Evolutionary conservation across 2,113 vertebrate genomes (phyloP).

Genomic region (Mastomys coucha): DNA sequence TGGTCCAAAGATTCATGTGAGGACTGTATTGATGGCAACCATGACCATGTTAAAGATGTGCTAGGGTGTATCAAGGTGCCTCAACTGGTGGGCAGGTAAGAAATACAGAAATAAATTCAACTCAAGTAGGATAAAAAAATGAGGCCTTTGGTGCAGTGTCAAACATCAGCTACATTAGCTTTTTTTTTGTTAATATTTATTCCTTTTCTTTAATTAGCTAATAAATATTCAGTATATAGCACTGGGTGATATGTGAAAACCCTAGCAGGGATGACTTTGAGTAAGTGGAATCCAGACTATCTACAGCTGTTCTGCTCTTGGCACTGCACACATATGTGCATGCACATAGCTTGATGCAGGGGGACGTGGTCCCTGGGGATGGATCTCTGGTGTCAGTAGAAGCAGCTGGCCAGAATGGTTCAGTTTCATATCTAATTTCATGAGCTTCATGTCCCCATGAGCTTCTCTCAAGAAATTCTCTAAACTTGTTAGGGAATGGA

Average conservation of each 20-base stretch:
- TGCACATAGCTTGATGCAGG: not conserved
- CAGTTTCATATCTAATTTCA: not conserved
- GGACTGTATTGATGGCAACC: not conserved
- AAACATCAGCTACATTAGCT: not conserved
- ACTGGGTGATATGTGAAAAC: not conserved
- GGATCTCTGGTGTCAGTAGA: not conserved
- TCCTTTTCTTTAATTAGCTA: not conserved
- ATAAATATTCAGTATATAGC: not conserved
- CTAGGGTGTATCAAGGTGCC: not conserved
- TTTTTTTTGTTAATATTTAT: not conserved
- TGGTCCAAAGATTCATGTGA: rapidly evolving
- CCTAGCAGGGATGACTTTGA: not conserved
- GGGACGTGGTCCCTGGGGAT: not conserved
- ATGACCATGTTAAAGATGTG: not conserved
- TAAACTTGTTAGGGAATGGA: not conserved
- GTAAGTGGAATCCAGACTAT: not conserved
- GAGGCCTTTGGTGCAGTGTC: not conserved
- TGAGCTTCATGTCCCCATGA: not conserved
- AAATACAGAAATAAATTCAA: not conserved
- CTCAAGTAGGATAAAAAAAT: not conserved
- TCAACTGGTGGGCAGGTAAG: not conserved
- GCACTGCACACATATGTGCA: not conserved
- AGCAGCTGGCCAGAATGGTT: not conserved
- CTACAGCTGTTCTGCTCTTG: not conserved
- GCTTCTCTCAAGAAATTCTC: not conserved